Evolutionary conservation across 2,797 vertebrate species (phyloP).

Genomic region (Dendrocincla tyrannina): DNA sequence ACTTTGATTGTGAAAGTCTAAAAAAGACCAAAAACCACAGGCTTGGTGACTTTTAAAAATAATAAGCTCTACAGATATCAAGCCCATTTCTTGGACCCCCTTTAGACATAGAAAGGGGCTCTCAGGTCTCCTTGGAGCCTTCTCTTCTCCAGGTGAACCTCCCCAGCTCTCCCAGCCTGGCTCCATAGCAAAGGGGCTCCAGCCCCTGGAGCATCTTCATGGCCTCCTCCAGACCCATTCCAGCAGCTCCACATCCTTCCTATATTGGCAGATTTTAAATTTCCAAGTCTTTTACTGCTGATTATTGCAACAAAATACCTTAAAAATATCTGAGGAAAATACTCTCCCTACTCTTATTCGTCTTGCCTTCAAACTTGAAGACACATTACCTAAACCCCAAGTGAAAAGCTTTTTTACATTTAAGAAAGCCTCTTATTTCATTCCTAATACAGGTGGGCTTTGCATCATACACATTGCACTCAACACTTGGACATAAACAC

Average conservation of each 20-base stretch:
- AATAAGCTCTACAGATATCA: not conserved
- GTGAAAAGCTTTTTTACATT: not conserved
- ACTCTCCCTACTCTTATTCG: not conserved
- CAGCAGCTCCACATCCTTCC: not conserved
- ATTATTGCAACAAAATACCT: not conserved
- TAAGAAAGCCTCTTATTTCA: not conserved
- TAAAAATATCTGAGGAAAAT: not conserved
- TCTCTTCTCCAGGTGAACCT: too few species aligned
- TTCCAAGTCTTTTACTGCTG: not conserved
- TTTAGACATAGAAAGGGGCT: too few species aligned
- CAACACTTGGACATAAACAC: not conserved
- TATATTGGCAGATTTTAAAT: not conserved
- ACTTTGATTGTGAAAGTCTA: not conserved
- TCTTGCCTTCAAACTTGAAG: not conserved
- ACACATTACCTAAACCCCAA: not conserved
- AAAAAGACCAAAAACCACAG: not conserved
- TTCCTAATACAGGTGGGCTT: not conserved
- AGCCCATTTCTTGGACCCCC: not conserved
- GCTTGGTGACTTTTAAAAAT: not conserved
- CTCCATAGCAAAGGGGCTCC: too few species aligned
- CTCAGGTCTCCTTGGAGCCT: too few species aligned
- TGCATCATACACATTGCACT: not conserved
- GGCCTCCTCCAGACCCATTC: too few species aligned
- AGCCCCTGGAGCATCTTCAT: not conserved
- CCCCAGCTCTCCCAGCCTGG: not conserved